Base-by-base conservation (phyloP, 2,113 vertebrate genomes). In the Corvus hawaiiensis region DNA sequence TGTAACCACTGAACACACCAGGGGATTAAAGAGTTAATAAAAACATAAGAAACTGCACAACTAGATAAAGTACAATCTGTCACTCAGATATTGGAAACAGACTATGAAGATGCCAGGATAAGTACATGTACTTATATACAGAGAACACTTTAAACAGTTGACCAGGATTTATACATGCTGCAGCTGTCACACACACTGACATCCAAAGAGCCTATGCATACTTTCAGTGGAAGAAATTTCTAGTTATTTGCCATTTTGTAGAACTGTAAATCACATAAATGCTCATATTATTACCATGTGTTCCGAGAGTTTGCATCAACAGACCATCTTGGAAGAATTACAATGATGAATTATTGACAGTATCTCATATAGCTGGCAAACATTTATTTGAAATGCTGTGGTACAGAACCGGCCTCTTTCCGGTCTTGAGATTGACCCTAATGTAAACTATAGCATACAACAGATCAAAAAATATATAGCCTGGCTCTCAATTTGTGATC, bases 221-320 rank as follows among this genome's bases (percentile, higher is more conserved):
- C 90, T 93, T 86, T 82, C 94, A 95, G 66, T 52, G 66, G 62
- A 84, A 97, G 82, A 97, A 96, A 96, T 95, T 89, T 87, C 92
- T 89, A 84, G 94, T 96, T 97, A 96, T 96, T 92, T 97, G 90
- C 94, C 94, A 93, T 96, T 96, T 93, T 94, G 94, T 87, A 74
- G 95, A 88, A 92, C 94, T 84, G 86, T 96, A 97, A 97, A 97
- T 97, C 97, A 97, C 79, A 74, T 68, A 95, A 97, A 97, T 90
- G 94, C 59, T 96, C 78, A 58, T 94, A 93, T 95, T 97, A 97
- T 94, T 95, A 95, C 96, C 87, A 76, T 68, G 92, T 89, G 79
- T 69, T 93, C 75, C 94, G 93, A 90, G 94, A 96, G 89, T 95
- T 85, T 96, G 93, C 93, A 97, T 96, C 94, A 97, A 95, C 95